Base-by-base conservation (phyloP, 2,797 vertebrate genomes). In the Peromyscus eremicus region DNA sequence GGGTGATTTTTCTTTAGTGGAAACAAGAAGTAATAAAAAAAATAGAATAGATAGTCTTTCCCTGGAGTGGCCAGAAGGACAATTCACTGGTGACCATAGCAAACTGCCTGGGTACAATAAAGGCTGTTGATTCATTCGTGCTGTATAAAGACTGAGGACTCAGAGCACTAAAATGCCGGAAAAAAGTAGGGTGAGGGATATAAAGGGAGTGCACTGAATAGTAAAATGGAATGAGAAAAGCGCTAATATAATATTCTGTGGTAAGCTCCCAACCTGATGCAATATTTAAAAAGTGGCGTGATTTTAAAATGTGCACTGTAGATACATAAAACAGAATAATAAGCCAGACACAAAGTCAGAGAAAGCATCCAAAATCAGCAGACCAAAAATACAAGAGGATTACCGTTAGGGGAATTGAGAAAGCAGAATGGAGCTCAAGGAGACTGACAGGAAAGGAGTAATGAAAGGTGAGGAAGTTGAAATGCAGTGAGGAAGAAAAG, bases 71-170 rank as follows among this genome's bases (percentile, higher is more conserved):
- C 55, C 94, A 85, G 76, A 97, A 93, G 96, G 91, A 95, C 94
- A 96, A 70, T 96, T 94, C 85, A 66, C 92, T 92, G 73, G 76
- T 95, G 95, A 89, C 94, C 76, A 92, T 11, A 87, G 60, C 94
- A 96, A 97, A 96, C 81, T 95, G 92, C 82, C 81, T 96, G 60
- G 43, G 57, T 89, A 85, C 60, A 95, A 93, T 97, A 98, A 98
- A 96, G 19, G 49, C 70, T 85, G 80, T 92, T 97, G 91, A 98
- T 96, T 97, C 94, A 95, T 88, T 84, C 91, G 49, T 23, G 0
- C 9, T 32, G 1, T 23, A 49, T 46, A 87, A 91, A 94, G 52
- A 90, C n/a, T 89, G 77, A 94, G 29, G 71, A 93, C 52, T 87
- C 23, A 75, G 0, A 93, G 70, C 89, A 34, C 73, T 97, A 94